phyloP scores from a whole-genome alignment of 2,888 invertebrate genomes.

The Euphydryas editha region DNA sequence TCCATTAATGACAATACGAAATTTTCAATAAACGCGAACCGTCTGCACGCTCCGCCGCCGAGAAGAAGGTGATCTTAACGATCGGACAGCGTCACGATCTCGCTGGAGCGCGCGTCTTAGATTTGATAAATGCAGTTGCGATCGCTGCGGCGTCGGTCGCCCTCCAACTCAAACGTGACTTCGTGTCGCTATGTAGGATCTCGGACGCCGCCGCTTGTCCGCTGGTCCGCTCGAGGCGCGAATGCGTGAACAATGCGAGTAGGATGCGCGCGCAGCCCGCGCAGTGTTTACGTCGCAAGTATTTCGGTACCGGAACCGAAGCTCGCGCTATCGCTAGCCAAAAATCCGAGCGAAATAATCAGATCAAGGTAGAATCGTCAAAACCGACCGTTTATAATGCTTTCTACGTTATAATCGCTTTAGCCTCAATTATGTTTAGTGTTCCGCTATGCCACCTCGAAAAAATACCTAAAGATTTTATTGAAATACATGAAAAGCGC shows the following conservation, averaged over 20 bases:
- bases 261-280: conserved; percentile 40
- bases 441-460: conserved; percentile 32
- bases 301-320: conserved; percentile 77
- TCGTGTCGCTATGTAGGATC: not conserved
- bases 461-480: conserved; percentile 24
- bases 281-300: conserved; percentile 70
- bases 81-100: conserved; percentile 27
- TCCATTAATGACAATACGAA: conserved; percentile 29
- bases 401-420: conserved; percentile 45
- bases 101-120: conserved; percentile 1
- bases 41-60: conserved; percentile 17
- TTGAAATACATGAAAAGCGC: conserved; percentile 21
- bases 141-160: not conserved
- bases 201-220: not conserved
- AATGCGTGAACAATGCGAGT: conserved; percentile 31
- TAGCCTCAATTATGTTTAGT: conserved; percentile 41
- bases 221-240: not conserved
- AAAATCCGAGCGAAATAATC: conserved; percentile 69
- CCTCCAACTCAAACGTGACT: not conserved
- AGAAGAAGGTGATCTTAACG: conserved; percentile 24
- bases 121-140: conserved; percentile 8
- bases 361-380: conserved; percentile 68
- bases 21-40: conserved; percentile 25
- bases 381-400: conserved; percentile 39
- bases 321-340: conserved; percentile 66